phyloP scores from a whole-genome alignment of 2,797 vertebrate genomes.

The Delichon dasypus region DNA sequence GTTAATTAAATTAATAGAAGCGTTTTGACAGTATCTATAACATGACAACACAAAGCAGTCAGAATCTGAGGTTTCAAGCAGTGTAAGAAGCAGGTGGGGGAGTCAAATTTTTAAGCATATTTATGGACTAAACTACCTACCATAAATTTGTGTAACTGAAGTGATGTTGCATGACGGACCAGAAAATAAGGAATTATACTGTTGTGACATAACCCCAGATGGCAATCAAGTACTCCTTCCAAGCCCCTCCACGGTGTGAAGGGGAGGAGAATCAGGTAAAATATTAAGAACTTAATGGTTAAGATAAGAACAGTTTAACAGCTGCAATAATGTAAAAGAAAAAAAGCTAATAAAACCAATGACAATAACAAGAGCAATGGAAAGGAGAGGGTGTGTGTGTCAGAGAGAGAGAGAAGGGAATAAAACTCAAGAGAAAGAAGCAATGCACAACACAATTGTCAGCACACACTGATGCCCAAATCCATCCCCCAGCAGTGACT shows the following conservation, averaged over 20 bases:
- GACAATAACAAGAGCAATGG: not conserved
- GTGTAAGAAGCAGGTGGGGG: not conserved
- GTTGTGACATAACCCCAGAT: not conserved
- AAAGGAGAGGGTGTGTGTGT: not conserved
- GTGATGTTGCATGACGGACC: not conserved
- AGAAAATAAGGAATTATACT: not conserved
- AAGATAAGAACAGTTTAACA: not conserved
- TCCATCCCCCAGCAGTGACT: not conserved
- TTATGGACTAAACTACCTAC: not conserved
- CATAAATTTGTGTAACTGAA: not conserved
- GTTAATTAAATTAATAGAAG: not conserved
- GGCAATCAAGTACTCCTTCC: not conserved
- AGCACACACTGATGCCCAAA: not conserved
- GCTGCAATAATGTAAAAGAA: not conserved
- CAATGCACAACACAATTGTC: not conserved
- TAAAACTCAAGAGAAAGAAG: not conserved
- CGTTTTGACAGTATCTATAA: not conserved
- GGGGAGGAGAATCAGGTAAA: not conserved
- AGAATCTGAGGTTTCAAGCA: not conserved
- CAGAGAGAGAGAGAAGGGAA: not conserved
- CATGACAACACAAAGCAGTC: not conserved
- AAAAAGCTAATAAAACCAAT: not conserved
- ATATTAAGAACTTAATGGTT: not conserved
- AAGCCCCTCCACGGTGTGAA: not conserved
- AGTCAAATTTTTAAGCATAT: not conserved